Evolutionary conservation across 2,113 vertebrate genomes (phyloP).

Genomic region (Phalacrocorax brasilianus): DNA sequence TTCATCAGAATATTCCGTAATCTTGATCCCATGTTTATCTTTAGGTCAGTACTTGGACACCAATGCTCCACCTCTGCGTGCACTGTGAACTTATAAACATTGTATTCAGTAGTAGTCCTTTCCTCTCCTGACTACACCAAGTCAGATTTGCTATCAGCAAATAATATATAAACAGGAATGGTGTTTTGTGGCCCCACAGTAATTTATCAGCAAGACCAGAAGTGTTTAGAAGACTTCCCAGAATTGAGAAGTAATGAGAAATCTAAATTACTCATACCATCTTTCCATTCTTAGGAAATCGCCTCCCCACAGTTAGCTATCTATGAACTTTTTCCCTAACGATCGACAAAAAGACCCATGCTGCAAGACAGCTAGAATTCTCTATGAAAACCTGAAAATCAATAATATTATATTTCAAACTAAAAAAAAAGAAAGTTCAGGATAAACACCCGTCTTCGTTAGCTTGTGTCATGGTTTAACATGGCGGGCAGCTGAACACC

Average conservation of each 20-base stretch:
- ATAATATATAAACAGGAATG: neutral
- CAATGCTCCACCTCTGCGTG: neutral
- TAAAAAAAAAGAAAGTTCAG: neutral
- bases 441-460: neutral
- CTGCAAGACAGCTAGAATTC: neutral
- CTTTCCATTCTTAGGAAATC: neutral
- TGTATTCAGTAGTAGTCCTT: neutral
- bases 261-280: neutral
- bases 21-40: neutral
- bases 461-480: neutral
- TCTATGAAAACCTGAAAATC: neutral
- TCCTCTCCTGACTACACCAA: neutral
- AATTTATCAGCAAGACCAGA: neutral
- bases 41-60: neutral
- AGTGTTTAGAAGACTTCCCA: neutral
- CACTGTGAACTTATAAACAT: slow-evolving; percentile 34
- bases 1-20: neutral
- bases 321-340: neutral
- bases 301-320: neutral
- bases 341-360: neutral
- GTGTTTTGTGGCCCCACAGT: neutral
- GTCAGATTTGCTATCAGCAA: neutral
- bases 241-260: neutral
- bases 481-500: neutral
- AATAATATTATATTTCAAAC: neutral